These are phyloP conservation scores for Carcharodon carcharias DNA, from an alignment of 2,797 vertebrate genomes.

Conservation along the genomic window DNA sequence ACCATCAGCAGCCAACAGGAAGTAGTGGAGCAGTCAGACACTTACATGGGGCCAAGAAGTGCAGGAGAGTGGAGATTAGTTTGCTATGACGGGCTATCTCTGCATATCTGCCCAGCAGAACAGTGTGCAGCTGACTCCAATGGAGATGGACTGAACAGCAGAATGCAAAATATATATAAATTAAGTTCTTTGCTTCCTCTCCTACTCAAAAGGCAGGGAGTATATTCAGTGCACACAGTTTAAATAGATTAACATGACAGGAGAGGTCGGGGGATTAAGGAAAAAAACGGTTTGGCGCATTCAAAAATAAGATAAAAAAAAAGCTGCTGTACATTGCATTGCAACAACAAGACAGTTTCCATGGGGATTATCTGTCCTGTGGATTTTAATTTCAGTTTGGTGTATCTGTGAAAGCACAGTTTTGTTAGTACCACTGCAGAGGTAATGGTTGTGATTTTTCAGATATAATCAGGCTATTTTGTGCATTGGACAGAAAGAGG, in stretches of 20 bases:
- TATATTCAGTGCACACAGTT: not conserved
- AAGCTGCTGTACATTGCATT: not conserved
- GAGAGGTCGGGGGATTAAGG: conserved; percentile 8
- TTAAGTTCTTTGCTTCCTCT: not conserved
- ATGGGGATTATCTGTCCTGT: conserved; percentile 20
- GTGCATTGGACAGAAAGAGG: not conserved
- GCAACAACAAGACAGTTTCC: conserved; percentile 16
- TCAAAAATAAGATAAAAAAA: not conserved
- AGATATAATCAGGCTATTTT: not conserved
- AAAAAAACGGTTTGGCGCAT: not conserved
- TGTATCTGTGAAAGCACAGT: not conserved
- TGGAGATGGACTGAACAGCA: conserved; percentile 10
- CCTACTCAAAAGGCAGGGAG: not conserved
- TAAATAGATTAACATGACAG: conserved; percentile 32
- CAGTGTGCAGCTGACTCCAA: not conserved
- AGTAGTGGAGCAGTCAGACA: not conserved
- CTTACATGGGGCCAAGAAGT: too few relatives aligned
- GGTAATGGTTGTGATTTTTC: not conserved
- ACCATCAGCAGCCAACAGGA: not conserved
- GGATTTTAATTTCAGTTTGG: conserved; percentile 25
- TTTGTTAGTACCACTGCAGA: not conserved
- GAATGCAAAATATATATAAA: not conserved
- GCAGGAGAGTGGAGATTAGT: not conserved
- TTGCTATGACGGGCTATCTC: not conserved
- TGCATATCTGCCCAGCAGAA: not conserved